Base-by-base conservation (phyloP, 2,797 vertebrate genomes). In the Sebastiscus albofasciatus region DNA sequence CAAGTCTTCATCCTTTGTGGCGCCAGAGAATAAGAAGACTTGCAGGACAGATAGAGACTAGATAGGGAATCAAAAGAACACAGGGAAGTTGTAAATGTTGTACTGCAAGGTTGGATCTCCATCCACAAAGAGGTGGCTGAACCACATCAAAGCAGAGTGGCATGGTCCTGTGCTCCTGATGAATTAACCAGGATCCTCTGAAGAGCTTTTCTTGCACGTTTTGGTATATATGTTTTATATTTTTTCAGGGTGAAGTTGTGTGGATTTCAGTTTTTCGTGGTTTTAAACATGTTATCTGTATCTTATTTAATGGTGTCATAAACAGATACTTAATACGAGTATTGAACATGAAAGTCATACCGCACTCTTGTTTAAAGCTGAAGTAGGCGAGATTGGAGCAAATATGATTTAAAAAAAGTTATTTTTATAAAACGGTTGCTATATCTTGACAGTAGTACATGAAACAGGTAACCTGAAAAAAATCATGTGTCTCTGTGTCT, bases 61-160 rank as follows among this genome's bases (percentile, higher is more conserved):
- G 62, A 72, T 6, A 65, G 20, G 20, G 12, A 69, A 69, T 79
- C 39, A 59, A 22, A 60, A 73, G 39, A 74, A 59, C 59, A 62
- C 61, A 26, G 9, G 67, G 61, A 70, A 71, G 27, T 9, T 20
- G 31, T 72, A 31, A 69, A 3, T 84, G 64, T 36, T 79, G 69
- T 61, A 64, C 46, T 62, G 61, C 39, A 60, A 61, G 33, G n/a
- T 59, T 73, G 65, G 62, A 76, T 83, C 64, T 84, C 20, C 71
- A 75, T 83, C 91, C 93, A 93, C 87, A 90, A 91, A 91, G 89
- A 86, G 90, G 86, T 83, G 81, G 80, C 54, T 80, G 71, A 55
- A 89, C 62, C 80, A 82, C 81, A 87, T 87, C 78, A 89, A 82
- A 87, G 79, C 56, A 58, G 33, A 42, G 34, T 8, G 49, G 52